These are phyloP conservation scores for Acleris literana DNA, from an alignment of 2,888 invertebrate genomes.

Conservation along the genomic window DNA sequence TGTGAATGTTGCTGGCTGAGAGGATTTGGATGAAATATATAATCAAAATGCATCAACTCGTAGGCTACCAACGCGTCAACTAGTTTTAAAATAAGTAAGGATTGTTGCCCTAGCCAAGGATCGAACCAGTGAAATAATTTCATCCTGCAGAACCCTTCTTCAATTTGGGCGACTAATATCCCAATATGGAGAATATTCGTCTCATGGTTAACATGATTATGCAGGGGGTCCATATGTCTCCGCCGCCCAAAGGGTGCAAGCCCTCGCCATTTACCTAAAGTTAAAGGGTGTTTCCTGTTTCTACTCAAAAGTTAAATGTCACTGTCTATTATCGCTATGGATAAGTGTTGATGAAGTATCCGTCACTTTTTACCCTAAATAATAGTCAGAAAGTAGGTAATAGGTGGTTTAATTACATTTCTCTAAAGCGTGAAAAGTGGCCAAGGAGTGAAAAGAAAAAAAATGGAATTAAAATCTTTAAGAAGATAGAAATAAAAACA, in stretches of 20 bases:
- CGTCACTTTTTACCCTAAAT: neutral
- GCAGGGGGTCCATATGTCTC: slow-evolving; percentile 37
- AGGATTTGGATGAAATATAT: no score
- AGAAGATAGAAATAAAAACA: no score
- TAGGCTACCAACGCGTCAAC: no score
- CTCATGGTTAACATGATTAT: slow-evolving; percentile 37
- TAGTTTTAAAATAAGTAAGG: neutral
- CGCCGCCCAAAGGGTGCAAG: slow-evolving; percentile 18
- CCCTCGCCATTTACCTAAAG: slow-evolving; percentile 28
- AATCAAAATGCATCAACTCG: no score
- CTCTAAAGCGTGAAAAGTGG: no score
- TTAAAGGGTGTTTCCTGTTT: slow-evolving; percentile 8
- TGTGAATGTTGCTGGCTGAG: no score
- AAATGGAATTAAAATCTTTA: no score
- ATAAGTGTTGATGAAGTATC: neutral
- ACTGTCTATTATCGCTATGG: neutral
- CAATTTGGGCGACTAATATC: slow-evolving; percentile 4
- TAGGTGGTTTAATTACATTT: no score
- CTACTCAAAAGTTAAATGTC: slow-evolving; percentile 1
- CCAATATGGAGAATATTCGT: slow-evolving; percentile 35
- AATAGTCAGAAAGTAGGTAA: neutral
- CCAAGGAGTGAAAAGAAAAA: no score
- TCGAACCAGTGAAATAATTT: neutral
- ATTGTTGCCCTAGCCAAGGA: neutral
- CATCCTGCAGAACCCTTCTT: slow-evolving; percentile 9